A percentile compares a stretch with the other conserved stretches of the same genome.
Evolutionary conservation across 2,113 vertebrate genomes (phyloP).

Genomic region (Nerophis ophidion): DNA sequence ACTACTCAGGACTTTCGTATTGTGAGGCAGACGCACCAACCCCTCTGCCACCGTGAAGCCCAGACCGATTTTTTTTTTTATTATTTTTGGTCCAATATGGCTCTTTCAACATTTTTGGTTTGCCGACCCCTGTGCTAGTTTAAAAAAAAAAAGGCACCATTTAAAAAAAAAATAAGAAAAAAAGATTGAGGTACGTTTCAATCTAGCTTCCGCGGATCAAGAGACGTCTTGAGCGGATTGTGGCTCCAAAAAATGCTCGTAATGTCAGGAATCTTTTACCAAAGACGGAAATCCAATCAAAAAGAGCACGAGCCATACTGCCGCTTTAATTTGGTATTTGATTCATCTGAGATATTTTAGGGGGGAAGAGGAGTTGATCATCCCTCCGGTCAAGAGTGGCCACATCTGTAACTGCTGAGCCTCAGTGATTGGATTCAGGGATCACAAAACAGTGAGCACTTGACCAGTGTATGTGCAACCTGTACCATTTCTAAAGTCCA

Average conservation of each 20-base stretch:
- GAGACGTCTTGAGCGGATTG: slow-evolving; percentile 54
- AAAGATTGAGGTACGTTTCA: slow-evolving; percentile 24
- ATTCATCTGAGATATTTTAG: slow-evolving; percentile 45
- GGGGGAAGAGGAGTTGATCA: slow-evolving; percentile 28
- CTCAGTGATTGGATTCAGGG: slow-evolving; percentile 56
- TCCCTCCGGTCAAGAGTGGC: slow-evolving; percentile 36
- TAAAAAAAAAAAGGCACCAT: slow-evolving; percentile 5
- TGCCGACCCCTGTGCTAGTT: no score
- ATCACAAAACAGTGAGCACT: slow-evolving; percentile 25
- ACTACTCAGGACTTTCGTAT: no score
- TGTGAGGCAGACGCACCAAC: no score
- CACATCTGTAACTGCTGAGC: slow-evolving; percentile 59
- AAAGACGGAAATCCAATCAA: slow-evolving; percentile 58
- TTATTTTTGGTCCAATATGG: no score
- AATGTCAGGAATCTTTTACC: background rate
- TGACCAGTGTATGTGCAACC: slow-evolving; percentile 24
- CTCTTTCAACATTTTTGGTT: no score
- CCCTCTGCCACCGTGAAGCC: no score
- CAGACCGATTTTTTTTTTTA: no score
- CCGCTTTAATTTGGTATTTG: slow-evolving; percentile 35
- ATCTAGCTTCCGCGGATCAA: slow-evolving; percentile 33
- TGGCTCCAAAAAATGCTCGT: slow-evolving; percentile 22
- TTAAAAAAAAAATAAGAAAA: background rate
- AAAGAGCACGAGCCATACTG: slow-evolving; percentile 28
- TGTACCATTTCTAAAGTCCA: slow-evolving; percentile 9